Evolutionary conservation across 2,797 vertebrate species (phyloP), one percentile per base, ranked within the genome.

Genomic region (Channallabes apus): DNA sequence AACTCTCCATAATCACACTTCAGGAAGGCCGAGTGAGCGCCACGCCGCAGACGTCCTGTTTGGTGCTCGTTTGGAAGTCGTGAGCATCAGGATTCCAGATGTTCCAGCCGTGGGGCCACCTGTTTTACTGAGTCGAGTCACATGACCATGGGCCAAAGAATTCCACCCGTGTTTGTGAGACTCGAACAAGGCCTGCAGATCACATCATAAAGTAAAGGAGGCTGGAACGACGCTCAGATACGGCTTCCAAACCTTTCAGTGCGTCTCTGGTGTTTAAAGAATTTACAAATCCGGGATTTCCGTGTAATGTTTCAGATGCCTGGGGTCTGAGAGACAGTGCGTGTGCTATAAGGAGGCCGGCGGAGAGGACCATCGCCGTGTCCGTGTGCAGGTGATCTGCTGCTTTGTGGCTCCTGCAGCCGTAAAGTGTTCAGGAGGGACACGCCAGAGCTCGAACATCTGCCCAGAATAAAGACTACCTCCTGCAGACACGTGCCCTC

Each of bases 401-500:
- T 62, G 82, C 82, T 84, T 75, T 32, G 69, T 35, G 8, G 62
- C 75, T 61, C 59, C 72, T 78, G 85, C 41, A 79, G 64, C 51
- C 4, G 3, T 6, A 86, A 86, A 73, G 85, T 78, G 59, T 80
- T 75, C 29, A 75, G n/a, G 79, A 76, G 83, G 75, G 54, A 69
- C 73, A 80, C 87, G 80, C 89, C 90, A 89, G 88, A 87, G 85
- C 90, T 90, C 91, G 79, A 88, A 58, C 90, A 86, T 92, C 90
- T 87, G 85, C 85, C 91, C 90, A 86, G 80, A 86, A 76, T 89
- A 90, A 90, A 87, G 91, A 93, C 94, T 93, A 94, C 94, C 92
- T 94, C 93, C 92, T 94, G 93, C 93, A 91, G 87, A 92, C 89
- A 91, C 84, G 91, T 88, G 91, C 78, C 86, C 87, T 93, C 65